Base-by-base conservation (phyloP, 37 sponge, comb jelly and placozoan species). In the Halichondria panicea region DNA sequence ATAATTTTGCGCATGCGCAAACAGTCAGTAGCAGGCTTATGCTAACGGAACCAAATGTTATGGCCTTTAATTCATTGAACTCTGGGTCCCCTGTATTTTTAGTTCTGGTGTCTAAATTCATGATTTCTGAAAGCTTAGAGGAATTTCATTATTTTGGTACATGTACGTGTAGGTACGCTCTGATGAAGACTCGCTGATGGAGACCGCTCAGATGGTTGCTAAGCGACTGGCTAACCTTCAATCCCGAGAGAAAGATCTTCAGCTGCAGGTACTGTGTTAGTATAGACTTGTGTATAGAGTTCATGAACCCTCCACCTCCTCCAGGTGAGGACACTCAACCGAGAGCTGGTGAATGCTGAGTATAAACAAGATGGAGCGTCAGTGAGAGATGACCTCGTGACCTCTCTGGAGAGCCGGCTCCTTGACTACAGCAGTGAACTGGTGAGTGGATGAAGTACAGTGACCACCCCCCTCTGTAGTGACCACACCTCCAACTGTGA, bases 321-420 rank as follows among this genome's bases (percentile, higher is more conserved):
- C 36, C 55, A 82, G 66, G 68, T 82, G 56, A 39, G 75, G n/a
- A 15, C 75, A 28, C 31, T 82, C n/a, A 82, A 82, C 54, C 32
- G 72, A 56, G 39, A 75, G 56, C 30, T 74, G 45, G 53, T 61
- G 13, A 25, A 72, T 18, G 54, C 65, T 19, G 73, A 81, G n/a
- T 46, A 52, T 5, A 64, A 63, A 31, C 34, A 71, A 38, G 72
- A 63, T 72, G 68, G 67, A n/a, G 55, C 78, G 52, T 32, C 73
- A 13, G 59, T 55, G 40, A 43, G 36, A 33, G 78, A 78, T 46
- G 66, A 66, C 28, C 15, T 31, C 11, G 40, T 66, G 21, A 54
- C 55, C 27, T 55, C 67, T 13, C 52, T 78, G 19, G 78, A 78
- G 38, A 66, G 43, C 5, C 28, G 63, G 50, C 54, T 81, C 22